These are phyloP conservation scores for Mantis religiosa DNA, from an alignment of 2,888 invertebrate species.

Conservation along the genomic window DNA sequence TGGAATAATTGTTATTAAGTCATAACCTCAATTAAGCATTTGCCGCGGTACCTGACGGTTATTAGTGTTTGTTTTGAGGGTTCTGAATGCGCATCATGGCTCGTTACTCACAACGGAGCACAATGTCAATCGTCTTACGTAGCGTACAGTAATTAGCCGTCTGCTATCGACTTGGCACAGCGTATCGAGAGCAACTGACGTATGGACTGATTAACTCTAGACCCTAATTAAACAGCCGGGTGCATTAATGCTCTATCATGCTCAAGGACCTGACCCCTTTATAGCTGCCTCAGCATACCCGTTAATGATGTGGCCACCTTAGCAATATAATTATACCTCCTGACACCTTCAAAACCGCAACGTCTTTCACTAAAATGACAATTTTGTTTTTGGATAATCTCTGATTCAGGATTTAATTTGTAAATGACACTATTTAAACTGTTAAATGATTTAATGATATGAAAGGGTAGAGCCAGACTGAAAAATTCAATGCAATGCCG, in stretches of 20 bases:
- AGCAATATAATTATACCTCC: not conserved
- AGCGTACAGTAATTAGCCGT: not conserved
- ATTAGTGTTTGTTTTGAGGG: not conserved
- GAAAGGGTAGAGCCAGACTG: too few species aligned
- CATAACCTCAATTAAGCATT: too few species aligned
- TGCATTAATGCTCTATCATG: not conserved
- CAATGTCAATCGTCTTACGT: not conserved
- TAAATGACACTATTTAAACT: too few species aligned
- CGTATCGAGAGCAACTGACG: not conserved
- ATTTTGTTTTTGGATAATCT: too few species aligned
- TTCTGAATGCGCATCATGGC: not conserved
- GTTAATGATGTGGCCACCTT: not conserved
- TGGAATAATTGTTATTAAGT: too few species aligned
- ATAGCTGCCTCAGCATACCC: not conserved
- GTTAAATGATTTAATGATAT: too few species aligned
- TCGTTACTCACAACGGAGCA: not conserved
- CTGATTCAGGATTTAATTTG: too few species aligned
- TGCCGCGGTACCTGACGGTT: not conserved
- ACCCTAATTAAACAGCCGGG: not conserved
- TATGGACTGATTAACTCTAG: not conserved
- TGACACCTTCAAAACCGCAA: not conserved
- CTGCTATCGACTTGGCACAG: not conserved
- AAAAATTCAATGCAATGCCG: too few species aligned
- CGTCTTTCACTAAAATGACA: too few species aligned
- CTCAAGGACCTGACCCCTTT: not conserved